Conservation (phyloP, 2,797 vertebrate genomes). For the Carapus acus region DNA sequence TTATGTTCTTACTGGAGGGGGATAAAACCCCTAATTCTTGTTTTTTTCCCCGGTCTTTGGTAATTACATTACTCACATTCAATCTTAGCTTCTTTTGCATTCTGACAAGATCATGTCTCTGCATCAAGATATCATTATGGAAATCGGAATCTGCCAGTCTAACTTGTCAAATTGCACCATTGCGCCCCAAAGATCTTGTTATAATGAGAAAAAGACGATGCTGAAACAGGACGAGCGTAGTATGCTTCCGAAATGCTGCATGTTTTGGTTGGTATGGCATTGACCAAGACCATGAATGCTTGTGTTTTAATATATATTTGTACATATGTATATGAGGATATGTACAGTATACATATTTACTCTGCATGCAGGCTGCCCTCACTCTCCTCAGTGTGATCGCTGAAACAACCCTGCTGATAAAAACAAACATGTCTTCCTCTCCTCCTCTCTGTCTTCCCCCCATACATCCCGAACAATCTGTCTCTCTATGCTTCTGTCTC, state of each 20-base stretch:
- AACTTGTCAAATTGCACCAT: neutral
- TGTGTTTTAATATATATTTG: conserved; percentile 45
- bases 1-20: conserved; percentile 43
- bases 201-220: conserved; percentile 12
- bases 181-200: conserved; percentile 35
- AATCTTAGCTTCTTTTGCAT: conserved; percentile 23
- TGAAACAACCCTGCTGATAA: conserved; percentile 56
- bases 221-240: conserved; percentile 40
- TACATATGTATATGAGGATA: conserved; percentile 51
- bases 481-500: conserved; percentile 31
- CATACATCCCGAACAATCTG: conserved; percentile 42
- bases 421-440: conserved; percentile 41
- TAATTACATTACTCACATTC: too few species aligned
- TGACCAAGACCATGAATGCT: conserved; percentile 67
- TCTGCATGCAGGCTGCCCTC: conserved; percentile 67
- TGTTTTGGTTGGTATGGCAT: conserved; percentile 71
- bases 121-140: conserved; percentile 3
- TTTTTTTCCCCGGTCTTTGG: too few species aligned
- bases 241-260: conserved; percentile 71
- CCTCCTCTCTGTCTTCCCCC: conserved; percentile 40
- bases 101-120: conserved; percentile 36
- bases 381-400: conserved; percentile 41
- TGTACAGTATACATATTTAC: conserved; percentile 41
- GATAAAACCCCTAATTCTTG: conserved; percentile 3
- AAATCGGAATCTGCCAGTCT: neutral